Base-by-base conservation (phyloP, 2,888 invertebrate species). In the Lacanobia wlatinum region DNA sequence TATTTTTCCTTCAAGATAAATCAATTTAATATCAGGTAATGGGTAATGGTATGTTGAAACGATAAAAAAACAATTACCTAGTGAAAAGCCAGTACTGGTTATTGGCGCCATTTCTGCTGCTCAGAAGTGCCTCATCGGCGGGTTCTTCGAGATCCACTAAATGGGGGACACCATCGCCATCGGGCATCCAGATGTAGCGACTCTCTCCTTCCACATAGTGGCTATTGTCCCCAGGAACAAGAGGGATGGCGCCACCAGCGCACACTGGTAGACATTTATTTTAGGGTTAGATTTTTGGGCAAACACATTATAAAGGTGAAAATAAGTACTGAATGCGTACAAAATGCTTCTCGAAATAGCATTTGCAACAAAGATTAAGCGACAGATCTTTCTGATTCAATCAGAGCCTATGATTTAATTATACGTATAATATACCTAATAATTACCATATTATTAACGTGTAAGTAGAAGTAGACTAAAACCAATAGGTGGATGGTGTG, bases 101-200 rank as follows among this genome's bases (percentile, higher is more conserved):
- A 74, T 92, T 87, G 18, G 92, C 92, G 14, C 94, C 94, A 75
- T 92, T 94, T 76, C 92, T 92, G n/a, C 61, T 92, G 18, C 58
- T 69, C 2, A 89, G 43, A 0, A 87, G 5, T 0, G 48, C 61
- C 14, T 89, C 78, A 28, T 92, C 87, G 1, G 89, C 89, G 0
- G 90, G 91, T 16, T 87, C 90, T 1, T 90, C 79, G 2, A 96
- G 85, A 79, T 96, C 95, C 8, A 95, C 94, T 2, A 96, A 87
- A 0, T 89, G 86, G 0, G 93, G 92, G 0, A 84, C 84, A 2
- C 93, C 94, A 0, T 94, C 88, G n/a, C 92, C 91, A 84, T 96
- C 93, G 2, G 94, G 92, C 91, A 96, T 94, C 95, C 95, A 96
- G 67, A 96, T 90, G 84, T 94, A 96, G 2, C 93, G 93, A 82